Base-by-base conservation (phyloP, 37 sponge, comb jelly and placozoan genomes). In the Oopsacas minuta region DNA sequence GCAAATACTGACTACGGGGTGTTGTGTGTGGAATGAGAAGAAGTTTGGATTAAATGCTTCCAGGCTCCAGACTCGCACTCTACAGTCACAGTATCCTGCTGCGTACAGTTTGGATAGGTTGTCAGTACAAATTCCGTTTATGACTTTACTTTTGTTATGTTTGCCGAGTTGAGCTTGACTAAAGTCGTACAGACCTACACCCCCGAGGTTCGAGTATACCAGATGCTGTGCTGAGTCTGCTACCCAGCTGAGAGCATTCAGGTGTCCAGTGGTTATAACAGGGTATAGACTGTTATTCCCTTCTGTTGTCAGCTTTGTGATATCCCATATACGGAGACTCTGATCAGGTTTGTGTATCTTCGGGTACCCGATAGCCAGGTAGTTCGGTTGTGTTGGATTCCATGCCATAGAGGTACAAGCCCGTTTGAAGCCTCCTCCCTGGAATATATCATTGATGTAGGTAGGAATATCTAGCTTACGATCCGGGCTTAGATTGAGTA, bases 321-420 rank as follows among this genome's bases (percentile, higher is more conserved):
- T n/a, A 34, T 61, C 75, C 75, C 75, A 61, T 25, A 61, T 61
- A 12, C 75, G 75, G 28, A 61, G 75, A 61, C 75, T 61, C 75
- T 61, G 75, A 34, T 61, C 75, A 10, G 75, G 75, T 25, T 34
- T 25, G 5, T 10, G 30, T n/a, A 61, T 3, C 75, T 61, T 61
- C 75, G 75, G 20, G 30, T 32, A 61, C 1, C 75, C 75, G 75
- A 61, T 12, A 5, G 75, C 75, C 75, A 61, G 22, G 1, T 32
- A n/a, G 1, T 3, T 10, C 7, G 75, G 75, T 3, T 61, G 32
- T 32, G 5, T n/a, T n/a, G 75, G 75, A 34, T 61, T 61, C 75
- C 75, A 61, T 7, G 30, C 75, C 5, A 61, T 10, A 61, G 75
- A 61, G 75, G 75, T 32, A 61, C 75, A 61, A 3, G 75, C 28